These are phyloP conservation scores for Dicrurus megarhynchus DNA, from an alignment of 2,113 vertebrate genomes.

Conservation along the genomic window DNA sequence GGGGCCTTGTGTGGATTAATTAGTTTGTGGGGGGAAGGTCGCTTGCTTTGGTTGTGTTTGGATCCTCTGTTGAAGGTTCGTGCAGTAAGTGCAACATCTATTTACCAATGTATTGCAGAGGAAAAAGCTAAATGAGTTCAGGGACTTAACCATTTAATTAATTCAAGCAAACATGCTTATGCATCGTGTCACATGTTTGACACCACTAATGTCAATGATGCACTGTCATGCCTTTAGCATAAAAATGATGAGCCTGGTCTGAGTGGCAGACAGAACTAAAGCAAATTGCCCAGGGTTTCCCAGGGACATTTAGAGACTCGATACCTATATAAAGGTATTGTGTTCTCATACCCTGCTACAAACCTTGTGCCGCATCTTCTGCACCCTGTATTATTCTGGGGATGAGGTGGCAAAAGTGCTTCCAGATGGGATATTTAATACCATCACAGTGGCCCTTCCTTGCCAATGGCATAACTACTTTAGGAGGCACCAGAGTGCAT, in stretches of 20 bases:
- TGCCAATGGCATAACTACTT: neutral
- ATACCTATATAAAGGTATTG: neutral
- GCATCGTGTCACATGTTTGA: neutral
- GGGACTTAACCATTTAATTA: neutral
- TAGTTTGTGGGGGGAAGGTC: neutral
- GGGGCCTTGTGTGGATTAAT: neutral
- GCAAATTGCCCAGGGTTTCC: neutral
- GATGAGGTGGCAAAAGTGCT: neutral
- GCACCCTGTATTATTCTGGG: neutral
- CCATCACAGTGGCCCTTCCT: neutral
- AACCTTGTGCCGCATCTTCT: neutral
- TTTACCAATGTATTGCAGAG: neutral
- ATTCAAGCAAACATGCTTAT: neutral
- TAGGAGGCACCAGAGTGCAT: slow-evolving; percentile 12
- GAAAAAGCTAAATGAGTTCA: neutral
- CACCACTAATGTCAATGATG: neutral
- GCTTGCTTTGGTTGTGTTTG: neutral
- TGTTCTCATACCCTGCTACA: neutral
- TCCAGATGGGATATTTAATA: neutral
- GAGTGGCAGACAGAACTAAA: neutral
- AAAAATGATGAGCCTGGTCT: neutral
- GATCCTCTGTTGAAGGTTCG: neutral
- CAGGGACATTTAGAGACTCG: neutral
- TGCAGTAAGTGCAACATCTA: neutral
- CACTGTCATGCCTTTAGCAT: neutral